phyloP scores from a whole-genome alignment of 2,113 vertebrate genomes.

The Orcinus orca region DNA sequence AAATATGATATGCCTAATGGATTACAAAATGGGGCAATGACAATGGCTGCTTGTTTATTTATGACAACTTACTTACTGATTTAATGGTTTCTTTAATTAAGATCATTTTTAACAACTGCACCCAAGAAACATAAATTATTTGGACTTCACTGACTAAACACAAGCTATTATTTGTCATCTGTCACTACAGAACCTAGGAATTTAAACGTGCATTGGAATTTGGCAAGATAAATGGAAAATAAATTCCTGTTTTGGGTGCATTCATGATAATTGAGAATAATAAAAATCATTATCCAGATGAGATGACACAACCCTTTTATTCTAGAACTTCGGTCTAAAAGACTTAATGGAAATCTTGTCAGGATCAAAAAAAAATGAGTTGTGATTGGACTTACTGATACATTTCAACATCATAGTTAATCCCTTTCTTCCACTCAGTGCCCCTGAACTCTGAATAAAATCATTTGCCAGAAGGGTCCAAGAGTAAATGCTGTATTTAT shows the following conservation, averaged over 20 bases:
- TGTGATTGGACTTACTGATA: neutral
- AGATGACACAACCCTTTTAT: neutral
- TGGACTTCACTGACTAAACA: neutral
- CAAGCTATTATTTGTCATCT: slow-evolving; percentile 23
- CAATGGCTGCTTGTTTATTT: neutral
- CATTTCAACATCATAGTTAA: neutral
- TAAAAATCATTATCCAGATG: neutral
- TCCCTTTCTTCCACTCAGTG: neutral
- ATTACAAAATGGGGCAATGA: neutral
- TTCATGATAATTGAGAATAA: neutral
- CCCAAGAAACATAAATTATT: neutral
- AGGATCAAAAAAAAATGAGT: neutral
- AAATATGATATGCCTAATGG: neutral
- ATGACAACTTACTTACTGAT: neutral
- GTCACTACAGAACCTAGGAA: neutral
- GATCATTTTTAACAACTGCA: slow-evolving; percentile 25
- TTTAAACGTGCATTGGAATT: neutral
- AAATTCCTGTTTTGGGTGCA: neutral
- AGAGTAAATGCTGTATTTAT: neutral
- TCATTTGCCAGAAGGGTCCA: neutral
- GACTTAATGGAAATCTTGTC: neutral
- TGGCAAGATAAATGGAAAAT: neutral
- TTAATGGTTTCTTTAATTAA: slow-evolving; percentile 16
- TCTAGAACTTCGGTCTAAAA: neutral
- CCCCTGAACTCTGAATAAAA: neutral